phyloP scores from a whole-genome alignment of 2,888 invertebrate species.

The Parnassius smintheus region DNA sequence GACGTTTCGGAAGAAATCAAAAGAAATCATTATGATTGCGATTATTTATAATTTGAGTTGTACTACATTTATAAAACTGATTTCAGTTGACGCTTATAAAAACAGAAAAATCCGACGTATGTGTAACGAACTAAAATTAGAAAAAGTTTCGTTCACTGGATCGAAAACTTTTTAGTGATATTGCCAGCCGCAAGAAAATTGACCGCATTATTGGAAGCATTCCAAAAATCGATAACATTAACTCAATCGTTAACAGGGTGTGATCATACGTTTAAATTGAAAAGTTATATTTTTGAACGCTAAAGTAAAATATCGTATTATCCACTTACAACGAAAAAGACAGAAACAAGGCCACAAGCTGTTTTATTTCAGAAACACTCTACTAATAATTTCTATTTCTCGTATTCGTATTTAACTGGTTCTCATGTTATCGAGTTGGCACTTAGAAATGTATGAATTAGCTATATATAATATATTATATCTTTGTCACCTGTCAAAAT shows the following conservation, averaged over 20 bases:
- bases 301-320: constrained; percentile 21
- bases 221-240: constrained; percentile 77
- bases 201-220: constrained; percentile 62
- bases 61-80: constrained; percentile 21
- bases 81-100: constrained; percentile 24
- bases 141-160: constrained; percentile 47
- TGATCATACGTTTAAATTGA: constrained; percentile 36
- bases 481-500: constrained; percentile 66
- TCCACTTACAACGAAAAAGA: constrained; percentile 29
- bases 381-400: constrained; percentile 26
- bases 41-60: constrained; percentile 1
- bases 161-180: constrained; percentile 51
- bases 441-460: constrained; percentile 36
- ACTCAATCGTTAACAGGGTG: constrained; percentile 65
- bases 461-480: constrained; percentile 35
- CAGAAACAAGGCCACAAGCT: constrained; percentile 32
- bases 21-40: too few relatives aligned
- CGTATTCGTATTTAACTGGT: constrained; percentile 29
- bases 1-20: too few relatives aligned
- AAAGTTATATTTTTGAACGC: constrained; percentile 24
- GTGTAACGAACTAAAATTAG: constrained; percentile 64
- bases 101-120: constrained; percentile 41
- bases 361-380: constrained; percentile 33
- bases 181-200: constrained; percentile 58
- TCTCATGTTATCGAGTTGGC: constrained; percentile 52